Conservation (phyloP, 2,888 invertebrate genomes). For the Calameuta filiformis region DNA sequence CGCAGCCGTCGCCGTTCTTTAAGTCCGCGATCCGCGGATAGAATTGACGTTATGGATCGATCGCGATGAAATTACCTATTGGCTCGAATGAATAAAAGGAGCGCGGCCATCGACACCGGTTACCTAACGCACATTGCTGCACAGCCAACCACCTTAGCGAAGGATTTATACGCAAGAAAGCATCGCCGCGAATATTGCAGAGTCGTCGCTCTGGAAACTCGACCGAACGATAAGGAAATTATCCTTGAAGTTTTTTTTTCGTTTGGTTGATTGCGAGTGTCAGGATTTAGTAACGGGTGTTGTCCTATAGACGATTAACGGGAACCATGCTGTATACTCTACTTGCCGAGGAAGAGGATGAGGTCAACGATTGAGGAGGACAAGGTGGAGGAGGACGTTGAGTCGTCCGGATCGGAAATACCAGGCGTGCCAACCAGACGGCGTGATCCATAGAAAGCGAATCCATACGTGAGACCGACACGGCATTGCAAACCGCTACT, state of each 20-base stretch:
- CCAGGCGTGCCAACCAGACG: neutral
- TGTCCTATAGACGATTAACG: neutral
- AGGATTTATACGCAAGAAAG: neutral
- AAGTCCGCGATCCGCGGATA: neutral
- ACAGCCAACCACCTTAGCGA: neutral
- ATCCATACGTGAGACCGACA: neutral
- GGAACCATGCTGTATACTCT: neutral
- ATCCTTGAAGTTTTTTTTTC: neutral
- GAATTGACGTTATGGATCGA: neutral
- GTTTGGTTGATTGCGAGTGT: neutral
- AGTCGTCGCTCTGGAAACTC: neutral
- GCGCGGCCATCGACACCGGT: neutral
- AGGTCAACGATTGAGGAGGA: neutral
- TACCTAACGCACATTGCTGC: neutral
- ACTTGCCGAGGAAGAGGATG: neutral
- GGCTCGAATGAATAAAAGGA: neutral
- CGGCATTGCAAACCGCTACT: conserved; percentile 8
- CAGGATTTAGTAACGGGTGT: neutral
- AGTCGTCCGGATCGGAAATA: neutral
- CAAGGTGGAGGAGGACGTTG: neutral
- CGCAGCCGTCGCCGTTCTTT: neutral
- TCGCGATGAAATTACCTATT: neutral
- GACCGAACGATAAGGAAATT: neutral
- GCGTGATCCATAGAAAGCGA: neutral
- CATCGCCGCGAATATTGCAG: neutral